These are phyloP conservation scores for Dasypogon diadema DNA, from an alignment of 2,888 invertebrate genomes.

Conservation along the genomic window DNA sequence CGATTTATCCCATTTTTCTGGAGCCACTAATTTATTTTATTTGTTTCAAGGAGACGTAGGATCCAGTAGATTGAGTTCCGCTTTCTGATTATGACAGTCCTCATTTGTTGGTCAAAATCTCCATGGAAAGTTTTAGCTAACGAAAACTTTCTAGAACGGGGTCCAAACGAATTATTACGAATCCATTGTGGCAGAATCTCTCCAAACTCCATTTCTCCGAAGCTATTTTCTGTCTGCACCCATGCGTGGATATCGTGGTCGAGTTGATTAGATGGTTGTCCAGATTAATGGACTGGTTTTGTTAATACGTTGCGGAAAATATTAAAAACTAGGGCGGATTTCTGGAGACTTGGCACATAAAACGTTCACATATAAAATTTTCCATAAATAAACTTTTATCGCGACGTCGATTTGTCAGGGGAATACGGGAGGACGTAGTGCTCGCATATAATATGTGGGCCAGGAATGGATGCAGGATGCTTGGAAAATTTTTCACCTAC, in stretches of 20 bases:
- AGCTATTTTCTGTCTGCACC: neutral
- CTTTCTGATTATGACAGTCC: slow-evolving; percentile 17
- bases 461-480: too few species aligned
- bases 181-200: neutral
- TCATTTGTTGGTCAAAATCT: neutral
- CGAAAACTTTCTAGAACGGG: neutral
- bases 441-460: too few species aligned
- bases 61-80: neutral
- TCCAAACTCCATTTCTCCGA: neutral
- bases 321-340: neutral
- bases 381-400: too few species aligned
- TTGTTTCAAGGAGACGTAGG: neutral
- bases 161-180: neutral
- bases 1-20: neutral
- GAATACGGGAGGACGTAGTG: too few species aligned
- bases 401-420: too few species aligned
- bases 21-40: neutral
- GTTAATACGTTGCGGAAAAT: neutral
- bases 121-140: slow-evolving; percentile 7
- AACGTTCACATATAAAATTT: too few species aligned
- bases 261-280: neutral
- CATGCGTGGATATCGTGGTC: neutral
- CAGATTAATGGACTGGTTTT: neutral
- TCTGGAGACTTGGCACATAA: neutral
- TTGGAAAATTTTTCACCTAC: too few species aligned